Evolutionary conservation across 2,888 invertebrate genomes (phyloP), one percentile per base, ranked within the genome.

Genomic region (Chymomyza procnemis): DNA sequence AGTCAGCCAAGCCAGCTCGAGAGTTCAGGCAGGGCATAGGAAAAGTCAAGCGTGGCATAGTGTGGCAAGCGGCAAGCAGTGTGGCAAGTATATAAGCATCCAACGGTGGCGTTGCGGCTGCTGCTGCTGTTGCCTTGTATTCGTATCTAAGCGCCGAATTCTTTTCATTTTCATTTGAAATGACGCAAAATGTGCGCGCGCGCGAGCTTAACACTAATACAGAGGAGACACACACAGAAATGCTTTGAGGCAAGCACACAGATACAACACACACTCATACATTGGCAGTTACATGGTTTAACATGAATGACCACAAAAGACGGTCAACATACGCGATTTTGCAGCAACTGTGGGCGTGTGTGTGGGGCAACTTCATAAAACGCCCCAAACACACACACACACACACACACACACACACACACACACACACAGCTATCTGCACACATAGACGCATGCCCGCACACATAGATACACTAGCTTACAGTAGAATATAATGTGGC

Each of bases 141-240:
- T 69, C 62, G 61, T 74, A 74, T 62, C 41, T 63, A 63, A 69
- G 82, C 67, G 80, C 74, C 83, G 75, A 74, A 73, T 83, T 77
- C 80, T 66, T 80, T 57, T 74, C 61, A 55, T 54, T 61, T 74
- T 64, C 62, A 22, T 66, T 68, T 66, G 9, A 9, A 41, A 18
- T 56, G 56, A 30, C 74, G 60, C 62, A 41, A 69, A 61, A 56
- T 66, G 63, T 86, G 88, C 86, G 81, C 81, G 81, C 81, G 81
- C 81, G 60, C 76, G n/a, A 30, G 30, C 3, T 54, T 21, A 54
- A 22, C 54, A 54, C 14, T 21, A 4, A 41, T 41, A 41, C 34
- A 50, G 3, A 48, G 1, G n/a, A n/a, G n/a, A n/a, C n/a, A n/a
- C n/a, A 16, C 48, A n/a, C 19, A 50, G 1, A 50, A 1, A 50